Base-by-base conservation (phyloP, 2,888 invertebrate species). In the Cybosia mesomella region DNA sequence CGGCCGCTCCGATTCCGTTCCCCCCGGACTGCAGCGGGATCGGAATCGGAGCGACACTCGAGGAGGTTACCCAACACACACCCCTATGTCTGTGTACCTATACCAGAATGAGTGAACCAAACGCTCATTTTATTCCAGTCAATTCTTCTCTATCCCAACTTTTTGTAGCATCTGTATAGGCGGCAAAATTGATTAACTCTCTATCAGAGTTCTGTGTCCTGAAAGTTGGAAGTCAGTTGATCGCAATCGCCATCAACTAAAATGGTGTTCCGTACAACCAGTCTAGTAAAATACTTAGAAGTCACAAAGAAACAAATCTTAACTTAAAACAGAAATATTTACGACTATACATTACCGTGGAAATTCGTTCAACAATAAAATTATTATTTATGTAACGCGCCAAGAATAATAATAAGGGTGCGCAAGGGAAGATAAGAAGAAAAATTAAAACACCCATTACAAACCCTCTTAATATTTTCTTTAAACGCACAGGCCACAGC, bases 391-490 rank as follows among this genome's bases (percentile, higher is more conserved):
- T 66, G 62, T n/a, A 62, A 54, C 62, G 18, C 21, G 28, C 66
- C 63, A 63, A 62, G 68, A 54, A 36, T 54, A 66, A 72, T 68
- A 66, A 66, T 66, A 66, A 66, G 55, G 66, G 65, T 58, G 55
- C 68, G 21, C 55, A 49, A 49, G 43, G 22, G 67, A 65, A 68
- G 43, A 55, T 64, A 70, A 62, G 53, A 68, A 54, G 49, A 11
- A 53, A 67, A 72, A 67, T 68, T 61, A 58, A 62, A 67, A 65
- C 36, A 21, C 15, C 28, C 55, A 60, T 65, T 64, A 66, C 72
- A 64, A 66, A 39, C 43, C 28, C 54, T 9, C 54, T 66, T 66
- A 63, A 69, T 66, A 67, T 18, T 59, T 58, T 67, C 58, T 68
- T 65, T 36, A 62, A 71, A 66, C 67, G 64, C 61, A 66, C 49